Evolutionary conservation across 2,797 vertebrate species (phyloP).

Genomic region (Platyrinchus mystaceus): DNA sequence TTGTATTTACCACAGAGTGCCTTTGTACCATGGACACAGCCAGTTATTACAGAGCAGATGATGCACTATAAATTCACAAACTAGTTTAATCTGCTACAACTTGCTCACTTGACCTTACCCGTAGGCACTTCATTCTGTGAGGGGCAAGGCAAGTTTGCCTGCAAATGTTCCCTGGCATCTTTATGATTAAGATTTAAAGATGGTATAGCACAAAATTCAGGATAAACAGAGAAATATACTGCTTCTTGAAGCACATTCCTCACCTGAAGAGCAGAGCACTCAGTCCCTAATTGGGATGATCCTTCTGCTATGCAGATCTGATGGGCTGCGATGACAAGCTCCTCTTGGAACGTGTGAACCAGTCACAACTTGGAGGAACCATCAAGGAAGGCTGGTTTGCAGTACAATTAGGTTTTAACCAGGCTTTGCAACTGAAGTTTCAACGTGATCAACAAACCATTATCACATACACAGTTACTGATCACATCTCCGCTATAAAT

Average conservation of each 20-base stretch:
- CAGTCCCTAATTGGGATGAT: background rate
- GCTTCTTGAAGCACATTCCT: background rate
- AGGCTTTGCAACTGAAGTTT: background rate
- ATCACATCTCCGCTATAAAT: background rate
- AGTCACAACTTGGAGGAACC: background rate
- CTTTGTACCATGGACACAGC: background rate
- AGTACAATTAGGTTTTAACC: background rate
- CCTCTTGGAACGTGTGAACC: background rate
- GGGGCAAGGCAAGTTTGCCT: background rate
- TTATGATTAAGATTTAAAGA: background rate
- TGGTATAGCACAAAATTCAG: background rate
- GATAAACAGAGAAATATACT: background rate
- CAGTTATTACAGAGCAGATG: background rate
- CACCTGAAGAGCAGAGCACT: background rate
- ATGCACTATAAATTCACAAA: background rate
- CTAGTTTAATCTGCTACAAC: slow-evolving; percentile 1
- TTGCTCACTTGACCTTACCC: slow-evolving; percentile 28
- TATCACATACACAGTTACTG: background rate
- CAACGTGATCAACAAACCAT: background rate
- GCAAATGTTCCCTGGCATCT: background rate
- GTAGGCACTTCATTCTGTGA: background rate
- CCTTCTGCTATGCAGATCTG: background rate
- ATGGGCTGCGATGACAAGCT: background rate
- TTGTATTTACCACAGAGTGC: background rate
- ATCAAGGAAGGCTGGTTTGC: background rate